A percentile compares a stretch with the other conserved stretches of the same genome.
Evolutionary conservation across 2,888 invertebrate genomes (phyloP).

Genomic region (Phytoseiulus persimilis): DNA sequence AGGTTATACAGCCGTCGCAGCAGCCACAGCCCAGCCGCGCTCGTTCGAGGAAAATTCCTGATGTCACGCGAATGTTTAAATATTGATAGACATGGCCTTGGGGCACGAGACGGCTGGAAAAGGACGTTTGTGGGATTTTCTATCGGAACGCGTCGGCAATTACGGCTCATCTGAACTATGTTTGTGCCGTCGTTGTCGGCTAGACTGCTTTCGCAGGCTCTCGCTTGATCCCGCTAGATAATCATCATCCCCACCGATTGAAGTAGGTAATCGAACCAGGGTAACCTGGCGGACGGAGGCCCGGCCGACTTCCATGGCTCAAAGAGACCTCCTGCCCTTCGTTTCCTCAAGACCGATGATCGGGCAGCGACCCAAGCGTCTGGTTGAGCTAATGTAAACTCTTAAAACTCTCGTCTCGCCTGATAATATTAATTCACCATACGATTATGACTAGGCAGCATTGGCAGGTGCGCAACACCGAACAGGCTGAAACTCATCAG

Average conservation of each 20-base stretch:
- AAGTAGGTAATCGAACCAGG: not conserved
- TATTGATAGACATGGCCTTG: slow-evolving; percentile 36
- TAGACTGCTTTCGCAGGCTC: no score
- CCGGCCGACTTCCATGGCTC: no score
- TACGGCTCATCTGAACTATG: not conserved
- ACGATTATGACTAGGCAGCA: not conserved
- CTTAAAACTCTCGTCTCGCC: not conserved
- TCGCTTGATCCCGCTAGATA: not conserved
- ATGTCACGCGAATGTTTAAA: slow-evolving; percentile 31
- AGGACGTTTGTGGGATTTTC: not conserved
- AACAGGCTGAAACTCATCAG: not conserved
- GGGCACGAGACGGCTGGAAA: not conserved
- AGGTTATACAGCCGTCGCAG: not conserved
- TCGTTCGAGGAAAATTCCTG: not conserved
- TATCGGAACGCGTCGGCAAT: not conserved
- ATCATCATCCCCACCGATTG: not conserved
- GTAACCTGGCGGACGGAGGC: no score
- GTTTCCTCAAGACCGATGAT: no score
- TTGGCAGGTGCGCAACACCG: not conserved
- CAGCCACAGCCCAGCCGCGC: not conserved
- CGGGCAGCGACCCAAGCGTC: not conserved
- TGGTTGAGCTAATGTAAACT: not conserved
- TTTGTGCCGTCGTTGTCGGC: not conserved
- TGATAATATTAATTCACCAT: not conserved
- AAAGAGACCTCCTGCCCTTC: no score